Base-by-base conservation (phyloP, 1,140 invertebrate species). In the Druon quercuslanigerum region DNA sequence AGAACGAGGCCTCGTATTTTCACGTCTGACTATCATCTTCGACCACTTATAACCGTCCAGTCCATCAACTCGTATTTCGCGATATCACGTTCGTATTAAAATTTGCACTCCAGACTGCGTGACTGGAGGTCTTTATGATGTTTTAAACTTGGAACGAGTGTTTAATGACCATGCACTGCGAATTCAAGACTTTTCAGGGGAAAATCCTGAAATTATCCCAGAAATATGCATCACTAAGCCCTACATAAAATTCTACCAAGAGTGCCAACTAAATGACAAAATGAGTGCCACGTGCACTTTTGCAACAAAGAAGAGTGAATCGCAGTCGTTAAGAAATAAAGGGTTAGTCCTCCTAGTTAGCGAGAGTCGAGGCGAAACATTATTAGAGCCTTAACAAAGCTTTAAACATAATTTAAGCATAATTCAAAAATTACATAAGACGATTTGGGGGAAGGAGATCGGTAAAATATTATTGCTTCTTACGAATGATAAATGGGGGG, bases 1-100 rank as follows among this genome's bases (percentile, higher is more conserved):
- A 66, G 40, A 66, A 66, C 60, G 60, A 66, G 60, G 60, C 60
- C 60, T 40, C 16, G 16, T 40, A 46, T 66, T 66, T 66, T 66
- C 60, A 66, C 25, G 57, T 66, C 57, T 66, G 25, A 66, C 25
- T 66, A 66, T 66, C 25, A 66, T 33, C 57, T 66, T 66, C 40
- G 60, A 66, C 25, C 60, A 66, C 60, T 66, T 66, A 66, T 46
- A 40, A 40, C 13, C 57, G 25, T 66, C 57, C 20, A 20, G 60
- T 66, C 60, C 60, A 66, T 66, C 60, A 33, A 66, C 25, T 66
- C 33, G 13, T 40, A 66, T 66, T 66, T 66, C n/a, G 60, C 60
- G 33, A 40, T 33, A 46, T 40, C 25, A 66, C 33, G 60, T 40
- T 46, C 6, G 25, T 33, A 66, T 66, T 66, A n/a, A 66, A 66